Conservation (phyloP, 2,888 invertebrate species). For the Sphaerophoria rueppellii region DNA sequence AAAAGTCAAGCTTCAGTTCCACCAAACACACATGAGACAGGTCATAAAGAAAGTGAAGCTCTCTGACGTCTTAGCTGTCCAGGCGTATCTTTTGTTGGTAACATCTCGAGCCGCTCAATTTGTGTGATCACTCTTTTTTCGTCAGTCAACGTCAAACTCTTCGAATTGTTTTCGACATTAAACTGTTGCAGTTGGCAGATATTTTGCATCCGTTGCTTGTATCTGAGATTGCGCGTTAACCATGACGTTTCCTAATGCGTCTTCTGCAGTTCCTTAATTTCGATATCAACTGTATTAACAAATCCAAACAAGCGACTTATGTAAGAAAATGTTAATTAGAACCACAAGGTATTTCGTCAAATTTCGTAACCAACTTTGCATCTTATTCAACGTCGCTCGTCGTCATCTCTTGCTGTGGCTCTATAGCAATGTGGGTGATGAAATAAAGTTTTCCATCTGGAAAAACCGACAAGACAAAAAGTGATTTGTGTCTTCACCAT, state of each 20-base stretch:
- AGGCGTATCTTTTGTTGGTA: neutral
- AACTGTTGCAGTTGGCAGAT: conserved; percentile 22
- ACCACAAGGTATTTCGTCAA: conserved; percentile 60
- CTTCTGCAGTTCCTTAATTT: conserved; percentile 52
- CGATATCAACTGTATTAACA: neutral
- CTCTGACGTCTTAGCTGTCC: conserved; percentile 22
- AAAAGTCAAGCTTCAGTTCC: conserved; percentile 16
- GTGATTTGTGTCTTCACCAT: conserved; percentile 72
- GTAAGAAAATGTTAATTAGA: conserved; percentile 65
- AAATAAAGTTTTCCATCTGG: conserved; percentile 66
- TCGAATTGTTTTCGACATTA: conserved; percentile 56
- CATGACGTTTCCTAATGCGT: conserved; percentile 68
- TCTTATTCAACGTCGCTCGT: neutral
- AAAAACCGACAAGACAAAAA: conserved; percentile 60
- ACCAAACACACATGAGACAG: conserved; percentile 25
- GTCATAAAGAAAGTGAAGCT: conserved; percentile 59
- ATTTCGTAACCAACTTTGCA: conserved; percentile 58
- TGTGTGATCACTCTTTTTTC: neutral
- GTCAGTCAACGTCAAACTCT: neutral
- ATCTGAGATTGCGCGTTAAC: conserved; percentile 58
- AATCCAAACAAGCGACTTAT: neutral
- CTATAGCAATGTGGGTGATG: conserved; percentile 44
- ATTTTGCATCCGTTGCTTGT: conserved; percentile 42
- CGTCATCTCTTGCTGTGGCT: neutral
- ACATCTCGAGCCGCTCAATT: conserved; percentile 7